Conservation (phyloP, 2,888 invertebrate genomes). For the Pomacea canaliculata region DNA sequence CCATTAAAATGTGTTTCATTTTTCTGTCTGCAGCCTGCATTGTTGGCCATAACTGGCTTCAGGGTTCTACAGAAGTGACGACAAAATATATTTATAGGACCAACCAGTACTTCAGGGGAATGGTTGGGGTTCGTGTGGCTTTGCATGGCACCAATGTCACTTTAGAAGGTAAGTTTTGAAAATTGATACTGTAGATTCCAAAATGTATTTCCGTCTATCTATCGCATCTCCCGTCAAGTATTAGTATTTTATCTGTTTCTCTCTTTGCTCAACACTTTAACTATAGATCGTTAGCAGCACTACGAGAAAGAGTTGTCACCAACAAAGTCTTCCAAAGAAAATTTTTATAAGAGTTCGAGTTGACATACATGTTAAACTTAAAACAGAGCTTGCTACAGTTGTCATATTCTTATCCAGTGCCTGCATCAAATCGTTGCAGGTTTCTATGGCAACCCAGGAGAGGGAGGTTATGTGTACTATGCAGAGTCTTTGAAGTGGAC, state of each 20-base stretch:
- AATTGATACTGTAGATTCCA: background rate
- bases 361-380: too few species aligned
- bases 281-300: background rate
- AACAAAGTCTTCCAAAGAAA: too few species aligned
- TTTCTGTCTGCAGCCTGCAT: constrained; percentile 40
- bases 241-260: background rate
- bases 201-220: too few species aligned
- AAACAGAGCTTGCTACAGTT: too few species aligned
- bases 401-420: too few species aligned
- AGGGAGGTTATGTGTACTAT: constrained; percentile 81
- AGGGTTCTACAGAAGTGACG: constrained; percentile 42
- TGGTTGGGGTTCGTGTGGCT: constrained; percentile 92
- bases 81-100: constrained; percentile 53
- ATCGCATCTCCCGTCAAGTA: background rate
- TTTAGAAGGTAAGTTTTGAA: constrained; percentile 79
- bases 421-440: constrained; percentile 61
- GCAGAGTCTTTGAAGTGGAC: constrained; percentile 94
- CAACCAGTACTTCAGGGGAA: constrained; percentile 81
- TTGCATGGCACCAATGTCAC: constrained; percentile 96
- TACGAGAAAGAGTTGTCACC: too few species aligned
- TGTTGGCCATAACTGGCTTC: constrained; percentile 58
- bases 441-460: constrained; percentile 72
- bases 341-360: too few species aligned
- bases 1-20: too few species aligned
- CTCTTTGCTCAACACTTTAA: background rate